Evolutionary conservation across 2,888 invertebrate genomes (phyloP), one percentile per base, ranked within the genome.

Genomic region (Enchytraeus crypticus): DNA sequence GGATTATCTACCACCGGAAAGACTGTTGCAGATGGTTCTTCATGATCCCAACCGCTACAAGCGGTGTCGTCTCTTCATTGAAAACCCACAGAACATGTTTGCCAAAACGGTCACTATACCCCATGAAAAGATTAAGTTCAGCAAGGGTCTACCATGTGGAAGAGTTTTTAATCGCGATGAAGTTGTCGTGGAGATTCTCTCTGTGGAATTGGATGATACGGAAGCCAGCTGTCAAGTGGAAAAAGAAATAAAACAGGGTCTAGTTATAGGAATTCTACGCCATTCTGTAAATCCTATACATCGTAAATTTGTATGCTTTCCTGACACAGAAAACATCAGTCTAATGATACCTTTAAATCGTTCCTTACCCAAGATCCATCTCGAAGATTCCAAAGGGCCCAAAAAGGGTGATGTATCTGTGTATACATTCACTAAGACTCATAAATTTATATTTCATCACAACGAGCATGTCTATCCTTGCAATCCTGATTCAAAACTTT

Each of bases 241-340:
- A 43, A 59, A 63, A 23, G 46, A 58, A 3, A 32, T 62, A n/a
- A 29, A 63, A 27, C 59, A 60, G 45, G 72, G 73, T 2, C 57
- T 69, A 60, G 75, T 76, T 30, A 69, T 71, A 5, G 74, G 74
- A 2, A 69, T 76, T n/a, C 54, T 73, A 30, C 66, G 70, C 56
- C 64, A 70, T 49, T 64, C 67, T 56, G 64, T 69, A 38, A 69
- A 75, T 57, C 68, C 69, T 5, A 64, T 64, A 23, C 62, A 67
- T 51, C 66, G 69, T 30, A 68, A 70, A 51, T 73, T 74, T 66
- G 71, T 75, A 14, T 76, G 76, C 64, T 64, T 57, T 5, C 70
- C 70, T 5, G 71, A 72, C 3, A 61, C 68, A n/a, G 63, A 65
- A 29, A 71, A 71, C 30, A 69, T 72, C 34, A 73, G 74, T 4